phyloP scores from a whole-genome alignment of 1,140 invertebrate species.

The Drosophila fuyamai region DNA sequence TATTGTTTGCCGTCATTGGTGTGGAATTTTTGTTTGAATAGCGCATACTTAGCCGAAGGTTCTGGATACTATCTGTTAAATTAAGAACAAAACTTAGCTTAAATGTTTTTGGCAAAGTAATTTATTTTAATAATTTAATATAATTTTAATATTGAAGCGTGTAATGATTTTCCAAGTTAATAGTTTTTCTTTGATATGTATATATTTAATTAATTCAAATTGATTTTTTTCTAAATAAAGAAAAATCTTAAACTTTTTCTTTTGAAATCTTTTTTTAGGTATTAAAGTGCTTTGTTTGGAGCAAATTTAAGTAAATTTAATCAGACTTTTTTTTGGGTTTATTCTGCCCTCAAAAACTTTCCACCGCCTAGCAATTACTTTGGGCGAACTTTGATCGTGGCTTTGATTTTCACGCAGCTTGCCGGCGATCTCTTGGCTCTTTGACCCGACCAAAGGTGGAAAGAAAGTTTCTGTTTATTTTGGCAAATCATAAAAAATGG shows the following conservation, averaged over 20 bases:
- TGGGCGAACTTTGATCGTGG: conserved; percentile 27
- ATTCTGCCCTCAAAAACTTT: conserved; percentile 6
- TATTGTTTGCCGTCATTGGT: background rate
- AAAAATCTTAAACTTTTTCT: no score
- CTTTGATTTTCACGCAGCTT: conserved; percentile 24
- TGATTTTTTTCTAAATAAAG: no score
- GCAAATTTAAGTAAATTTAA: background rate
- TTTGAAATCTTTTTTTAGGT: no score
- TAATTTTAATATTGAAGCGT: no score
- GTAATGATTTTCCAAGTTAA: no score
- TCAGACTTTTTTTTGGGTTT: conserved; percentile 1
- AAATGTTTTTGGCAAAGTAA: background rate
- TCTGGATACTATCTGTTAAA: background rate
- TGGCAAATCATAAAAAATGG: conserved; percentile 79
- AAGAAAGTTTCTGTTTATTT: conserved; percentile 65
- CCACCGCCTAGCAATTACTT: conserved; percentile 7
- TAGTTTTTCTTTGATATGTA: no score
- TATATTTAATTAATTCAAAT: no score
- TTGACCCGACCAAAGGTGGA: conserved; percentile 22
- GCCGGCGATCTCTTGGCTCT: conserved; percentile 44
- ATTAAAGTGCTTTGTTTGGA: no score
- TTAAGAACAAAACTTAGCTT: background rate
- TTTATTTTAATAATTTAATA: no score
- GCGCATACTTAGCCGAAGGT: background rate
- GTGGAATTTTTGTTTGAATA: background rate